phyloP scores from a whole-genome alignment of 2,113 vertebrate genomes.

The Onychostoma macrolepis region DNA sequence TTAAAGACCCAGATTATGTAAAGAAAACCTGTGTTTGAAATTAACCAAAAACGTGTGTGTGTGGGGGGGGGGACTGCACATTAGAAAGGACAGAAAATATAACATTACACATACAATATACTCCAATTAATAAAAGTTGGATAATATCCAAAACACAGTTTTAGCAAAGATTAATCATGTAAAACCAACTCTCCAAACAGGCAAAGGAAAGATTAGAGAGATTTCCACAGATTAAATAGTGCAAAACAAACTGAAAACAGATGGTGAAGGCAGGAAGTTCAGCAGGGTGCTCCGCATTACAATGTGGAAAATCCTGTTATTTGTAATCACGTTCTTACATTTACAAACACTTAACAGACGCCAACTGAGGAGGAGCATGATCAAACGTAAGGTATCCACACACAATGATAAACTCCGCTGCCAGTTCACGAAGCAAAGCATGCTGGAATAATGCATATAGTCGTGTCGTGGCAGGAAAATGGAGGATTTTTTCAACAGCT shows the following conservation, averaged over 20 bases:
- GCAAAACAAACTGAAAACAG: slow-evolving; percentile 57
- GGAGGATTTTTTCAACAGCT: slow-evolving; percentile 38
- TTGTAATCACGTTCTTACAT: slow-evolving; percentile 35
- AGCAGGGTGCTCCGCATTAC: slow-evolving; percentile 3
- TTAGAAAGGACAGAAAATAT: not conserved
- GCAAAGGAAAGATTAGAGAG: slow-evolving; percentile 47
- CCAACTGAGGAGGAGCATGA: not conserved
- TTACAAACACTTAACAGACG: slow-evolving; percentile 33
- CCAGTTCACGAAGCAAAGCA: slow-evolving; percentile 8
- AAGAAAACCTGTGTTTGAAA: not conserved
- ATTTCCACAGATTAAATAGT: slow-evolving; percentile 51
- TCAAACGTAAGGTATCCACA: not conserved
- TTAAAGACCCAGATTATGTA: not conserved
- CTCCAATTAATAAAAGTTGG: not conserved
- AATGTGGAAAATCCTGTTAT: slow-evolving; percentile 47
- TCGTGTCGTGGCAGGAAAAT: slow-evolving; percentile 24
- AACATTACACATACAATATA: not conserved
- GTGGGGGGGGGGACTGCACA: too few species aligned
- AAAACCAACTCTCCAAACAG: slow-evolving; percentile 23
- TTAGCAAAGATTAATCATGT: slow-evolving; percentile 26
- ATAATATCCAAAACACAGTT: not conserved
- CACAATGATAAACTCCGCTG: not conserved
- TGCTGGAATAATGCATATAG: not conserved
- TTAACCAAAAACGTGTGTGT: not conserved
- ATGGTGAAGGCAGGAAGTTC: slow-evolving; percentile 48